Evolutionary conservation across 2,888 invertebrate genomes (phyloP), one percentile per base, ranked within the genome.

Genomic region (Andrena fulva): DNA sequence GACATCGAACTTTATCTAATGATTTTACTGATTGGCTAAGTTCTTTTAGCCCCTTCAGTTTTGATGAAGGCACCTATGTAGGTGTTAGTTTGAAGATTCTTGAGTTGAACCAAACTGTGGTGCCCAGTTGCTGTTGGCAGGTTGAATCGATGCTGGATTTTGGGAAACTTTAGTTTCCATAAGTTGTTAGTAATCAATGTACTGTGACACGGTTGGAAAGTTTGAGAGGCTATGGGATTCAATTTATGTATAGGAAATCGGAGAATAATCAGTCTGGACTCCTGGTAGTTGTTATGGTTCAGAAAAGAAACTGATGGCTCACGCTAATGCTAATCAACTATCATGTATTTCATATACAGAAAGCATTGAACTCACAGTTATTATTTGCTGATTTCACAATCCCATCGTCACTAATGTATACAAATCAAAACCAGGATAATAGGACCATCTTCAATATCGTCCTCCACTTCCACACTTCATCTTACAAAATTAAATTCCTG

Each of bases 291-390:
- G 24, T 64, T 24, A 48, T 3, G 16, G 8, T 16, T 24, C 10
- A 31, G 72, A 16, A n/a, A 68, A 56, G 4, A 52, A 59, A 59
- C 24, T 42, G 64, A 29, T 64, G 64, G 24, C 54, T 42, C 54
- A 35, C 8, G 20, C 12, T 33, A 52, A 64, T n/a, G n/a, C 31
- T 59, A 20, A 29, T 42, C 20, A n/a, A n/a, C 10, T 24, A 10
- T 6, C 12, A 2, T 10, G 5, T n/a, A 56, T 29, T 42, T 69
- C 16, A 42, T 42, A 42, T 16, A 42, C 42, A 16, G 16, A 42
- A 16, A 16, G 42, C 42, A 42, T 42, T 42, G 42, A 42, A 42
- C 42, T 42, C 10, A 35, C 35, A 35, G 35, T 35, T 12, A 42
- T 42, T 1, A 42, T 12, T 42, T 42, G 3, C 42, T 42, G 42